These are phyloP conservation scores for Barbus barbus DNA, from an alignment of 2,113 vertebrate species.

Conservation along the genomic window DNA sequence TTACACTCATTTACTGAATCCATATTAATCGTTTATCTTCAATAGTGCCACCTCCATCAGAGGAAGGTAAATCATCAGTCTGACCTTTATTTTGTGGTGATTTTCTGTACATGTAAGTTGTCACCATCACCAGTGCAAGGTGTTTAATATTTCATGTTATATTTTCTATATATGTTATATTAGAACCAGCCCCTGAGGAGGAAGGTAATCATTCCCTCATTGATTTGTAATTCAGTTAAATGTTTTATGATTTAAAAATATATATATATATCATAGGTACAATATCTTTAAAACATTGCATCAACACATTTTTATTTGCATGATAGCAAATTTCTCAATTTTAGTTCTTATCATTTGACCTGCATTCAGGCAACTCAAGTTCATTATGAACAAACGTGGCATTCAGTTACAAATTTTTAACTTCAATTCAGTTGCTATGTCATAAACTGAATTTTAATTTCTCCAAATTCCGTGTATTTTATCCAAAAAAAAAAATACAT, in stretches of 20 bases:
- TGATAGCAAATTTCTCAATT: too few relatives aligned
- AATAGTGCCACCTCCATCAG: too few relatives aligned
- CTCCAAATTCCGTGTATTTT: too few relatives aligned
- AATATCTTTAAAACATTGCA: background rate
- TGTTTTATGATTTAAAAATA: constrained; percentile 1
- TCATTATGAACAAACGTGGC: too few relatives aligned
- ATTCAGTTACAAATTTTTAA: too few relatives aligned
- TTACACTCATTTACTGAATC: too few relatives aligned
- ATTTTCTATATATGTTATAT: constrained; percentile 43
- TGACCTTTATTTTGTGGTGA: background rate
- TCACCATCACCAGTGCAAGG: background rate
- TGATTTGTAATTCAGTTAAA: background rate
- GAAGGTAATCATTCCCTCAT: constrained; percentile 48
- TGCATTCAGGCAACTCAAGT: too few relatives aligned
- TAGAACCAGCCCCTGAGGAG: constrained; percentile 46
- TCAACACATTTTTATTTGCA: background rate
- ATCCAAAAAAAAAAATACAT: background rate
- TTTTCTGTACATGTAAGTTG: background rate
- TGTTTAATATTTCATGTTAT: background rate
- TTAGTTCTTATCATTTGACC: too few relatives aligned
- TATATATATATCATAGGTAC: background rate
- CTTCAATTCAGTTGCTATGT: too few relatives aligned
- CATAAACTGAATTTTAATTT: too few relatives aligned
- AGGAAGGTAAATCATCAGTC: too few relatives aligned
- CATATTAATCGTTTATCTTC: too few relatives aligned